Evolutionary conservation across 2,113 vertebrate genomes (phyloP), one percentile per base, ranked within the genome.

Genomic region (Crotalus tigris): DNA sequence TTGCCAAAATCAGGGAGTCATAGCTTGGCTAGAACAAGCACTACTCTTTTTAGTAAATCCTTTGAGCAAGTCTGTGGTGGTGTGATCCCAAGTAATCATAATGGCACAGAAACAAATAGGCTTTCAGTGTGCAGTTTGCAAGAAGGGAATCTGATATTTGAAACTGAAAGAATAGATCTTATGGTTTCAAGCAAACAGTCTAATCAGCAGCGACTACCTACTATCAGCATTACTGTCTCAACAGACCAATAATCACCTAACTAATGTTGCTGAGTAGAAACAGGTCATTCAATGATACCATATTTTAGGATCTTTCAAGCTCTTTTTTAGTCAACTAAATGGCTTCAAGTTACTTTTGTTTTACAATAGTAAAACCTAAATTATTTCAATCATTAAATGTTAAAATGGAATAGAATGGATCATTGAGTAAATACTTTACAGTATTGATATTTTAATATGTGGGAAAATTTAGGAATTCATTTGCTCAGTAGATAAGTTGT

Each of bases 81-180:
- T 94, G 97, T 98, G 92, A 97, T 97, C 91, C 96, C 97, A 46
- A 97, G 97, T 46, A 98, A 95, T 94, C 96, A 97, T 92, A 95
- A 85, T 53, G 59, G 93, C 96, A 97, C 98, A 95, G 98, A 99
- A 94, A 97, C 97, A n/a, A 98, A 98, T 92, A 98, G 98, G 94
- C 99, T 98, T 96, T 99, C 99, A 1, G 98, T 98, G 81, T 99
- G 98, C 96, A 98, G 98, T 96, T 98, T 99, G 94, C 99, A 99
- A 96, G 99, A 99, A 93, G 99, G 99, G 85, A 98, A 98, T 87
- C 92, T 98, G 93, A 97, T 97, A 21, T 98, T 98, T n/a, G 96
- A 97, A 93, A 95, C 97, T 58, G 98, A 98, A 95, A 97, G 97
- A 95, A 96, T 95, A 85, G 98, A 98, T 86, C 98, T 98, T 95